Conservation (phyloP, 2,888 invertebrate species). For the Bruchidius siliquastri region DNA sequence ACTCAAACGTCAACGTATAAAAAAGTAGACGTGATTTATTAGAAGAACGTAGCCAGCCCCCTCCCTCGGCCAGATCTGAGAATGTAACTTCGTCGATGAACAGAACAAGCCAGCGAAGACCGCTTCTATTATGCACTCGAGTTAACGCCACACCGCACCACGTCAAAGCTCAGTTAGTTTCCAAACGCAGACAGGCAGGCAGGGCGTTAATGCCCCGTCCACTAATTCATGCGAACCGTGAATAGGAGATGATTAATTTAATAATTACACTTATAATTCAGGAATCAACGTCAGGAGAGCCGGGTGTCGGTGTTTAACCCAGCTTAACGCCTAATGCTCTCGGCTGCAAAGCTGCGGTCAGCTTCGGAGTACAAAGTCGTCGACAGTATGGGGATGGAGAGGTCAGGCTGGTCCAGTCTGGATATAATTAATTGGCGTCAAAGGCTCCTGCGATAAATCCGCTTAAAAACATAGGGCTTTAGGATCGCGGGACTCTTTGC, state of each 20-base stretch:
- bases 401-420: too few species aligned
- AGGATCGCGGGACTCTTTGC: too few species aligned
- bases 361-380: not conserved
- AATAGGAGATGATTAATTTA: not conserved
- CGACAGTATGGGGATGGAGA: not conserved
- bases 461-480: not conserved
- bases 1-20: too few species aligned
- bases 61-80: too few species aligned
- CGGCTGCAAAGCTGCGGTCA: not conserved
- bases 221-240: not conserved
- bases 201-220: not conserved
- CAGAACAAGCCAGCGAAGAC: too few species aligned
- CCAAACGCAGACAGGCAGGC: too few species aligned
- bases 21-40: too few species aligned
- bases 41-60: too few species aligned
- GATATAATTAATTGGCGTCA: not conserved
- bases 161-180: too few species aligned
- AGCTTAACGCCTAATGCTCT: not conserved
- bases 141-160: too few species aligned
- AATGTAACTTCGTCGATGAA: too few species aligned
- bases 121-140: too few species aligned
- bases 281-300: not conserved
- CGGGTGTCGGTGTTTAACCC: not conserved
- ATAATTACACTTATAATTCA: not conserved
- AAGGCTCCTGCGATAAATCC: not conserved